Conservation (phyloP, 2,797 vertebrate genomes). For the Melanitta fusca region DNA sequence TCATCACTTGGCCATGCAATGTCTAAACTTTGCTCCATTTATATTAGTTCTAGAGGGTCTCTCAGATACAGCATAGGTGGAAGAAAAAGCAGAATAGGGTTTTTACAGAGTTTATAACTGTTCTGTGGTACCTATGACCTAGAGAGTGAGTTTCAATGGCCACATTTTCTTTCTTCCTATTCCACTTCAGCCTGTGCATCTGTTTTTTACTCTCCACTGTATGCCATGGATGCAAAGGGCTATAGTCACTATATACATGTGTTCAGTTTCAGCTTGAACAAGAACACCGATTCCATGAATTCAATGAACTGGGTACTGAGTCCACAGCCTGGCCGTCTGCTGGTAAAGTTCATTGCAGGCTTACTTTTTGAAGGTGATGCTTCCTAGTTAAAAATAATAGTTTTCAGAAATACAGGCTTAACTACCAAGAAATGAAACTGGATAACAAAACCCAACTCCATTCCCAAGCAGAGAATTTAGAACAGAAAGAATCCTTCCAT, state of each 20-base stretch:
- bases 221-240: neutral
- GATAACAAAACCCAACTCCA: neutral
- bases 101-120: neutral
- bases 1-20: neutral
- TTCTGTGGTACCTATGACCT: neutral
- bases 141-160: neutral
- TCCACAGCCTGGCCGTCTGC: neutral
- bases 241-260: neutral
- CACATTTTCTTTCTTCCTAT: neutral
- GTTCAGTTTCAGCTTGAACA: neutral
- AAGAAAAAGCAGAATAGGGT: neutral
- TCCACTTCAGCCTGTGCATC: neutral
- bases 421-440: neutral
- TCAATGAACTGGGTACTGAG: neutral
- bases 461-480: neutral
- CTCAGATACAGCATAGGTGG: neutral
- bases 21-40: neutral
- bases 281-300: neutral
- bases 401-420: neutral
- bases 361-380: neutral
- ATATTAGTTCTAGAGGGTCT: neutral
- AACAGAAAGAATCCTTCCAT: neutral
- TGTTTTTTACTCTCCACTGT: neutral
- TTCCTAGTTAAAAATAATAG: neutral
- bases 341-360: neutral